phyloP scores from a whole-genome alignment of 64 coral and sea anemone species.

The Astreopora myriophthalma region DNA sequence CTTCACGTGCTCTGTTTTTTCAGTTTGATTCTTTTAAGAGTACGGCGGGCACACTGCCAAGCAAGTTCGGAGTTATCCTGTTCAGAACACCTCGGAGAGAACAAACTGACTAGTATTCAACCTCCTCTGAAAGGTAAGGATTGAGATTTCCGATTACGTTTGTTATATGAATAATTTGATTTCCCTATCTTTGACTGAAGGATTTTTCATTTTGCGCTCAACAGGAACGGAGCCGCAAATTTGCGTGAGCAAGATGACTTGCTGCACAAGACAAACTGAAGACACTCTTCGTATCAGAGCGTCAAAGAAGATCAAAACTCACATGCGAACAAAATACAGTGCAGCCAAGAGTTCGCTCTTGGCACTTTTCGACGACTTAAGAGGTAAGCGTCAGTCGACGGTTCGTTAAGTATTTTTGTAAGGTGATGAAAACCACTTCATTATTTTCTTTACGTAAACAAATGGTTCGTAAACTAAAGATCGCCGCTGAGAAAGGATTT shows the following conservation, averaged over 20 bases:
- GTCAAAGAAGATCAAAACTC: conserved; percentile 55
- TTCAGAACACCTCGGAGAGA: conserved; percentile 67
- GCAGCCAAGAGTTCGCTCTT: conserved; percentile 46
- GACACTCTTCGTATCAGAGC: conserved; percentile 31
- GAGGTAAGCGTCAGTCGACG: conserved; percentile 57
- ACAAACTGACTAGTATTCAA: neutral
- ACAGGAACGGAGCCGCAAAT: conserved; percentile 76
- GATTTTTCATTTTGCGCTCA: neutral
- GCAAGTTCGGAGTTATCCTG: conserved; percentile 26
- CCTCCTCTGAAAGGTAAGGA: conserved; percentile 58
- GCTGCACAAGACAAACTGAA: conserved; percentile 72
- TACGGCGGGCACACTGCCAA: conserved; percentile 37
- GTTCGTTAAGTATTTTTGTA: conserved; percentile 51
- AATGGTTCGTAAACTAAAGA: neutral
- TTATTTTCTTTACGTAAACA: conserved; percentile 38
- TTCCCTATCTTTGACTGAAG: neutral
- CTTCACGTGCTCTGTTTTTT: conserved; percentile 39
- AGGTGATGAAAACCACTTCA: conserved; percentile 31
- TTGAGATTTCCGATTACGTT: neutral
- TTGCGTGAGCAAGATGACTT: conserved; percentile 58
- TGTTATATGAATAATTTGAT: neutral
- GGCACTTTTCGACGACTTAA: conserved; percentile 65
- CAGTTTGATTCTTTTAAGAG: conserved; percentile 30
- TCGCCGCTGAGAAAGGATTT: conserved; percentile 1
- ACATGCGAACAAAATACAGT: conserved; percentile 38